Evolutionary conservation across 2,888 invertebrate genomes (phyloP), one percentile per base, ranked within the genome.

Genomic region (Mesorhabditis belari): DNA sequence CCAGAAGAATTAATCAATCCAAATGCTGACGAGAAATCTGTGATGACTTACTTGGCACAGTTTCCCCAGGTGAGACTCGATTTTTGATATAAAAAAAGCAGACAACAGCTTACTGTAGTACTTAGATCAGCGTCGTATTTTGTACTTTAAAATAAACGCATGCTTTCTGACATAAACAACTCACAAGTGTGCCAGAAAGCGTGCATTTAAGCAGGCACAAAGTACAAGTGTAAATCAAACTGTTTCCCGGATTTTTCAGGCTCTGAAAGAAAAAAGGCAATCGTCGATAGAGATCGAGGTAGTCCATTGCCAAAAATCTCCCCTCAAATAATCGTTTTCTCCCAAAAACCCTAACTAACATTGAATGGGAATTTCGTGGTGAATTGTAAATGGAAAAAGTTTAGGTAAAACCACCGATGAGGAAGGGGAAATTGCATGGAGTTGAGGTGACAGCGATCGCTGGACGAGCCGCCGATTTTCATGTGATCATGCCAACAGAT

Each of bases 21-120:
- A 29, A 90, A 91, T 80, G 88, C 91, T 69, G 92, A 92, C 82
- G 92, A 92, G 83, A 87, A 89, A 83, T 90, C 90, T 27, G 90
- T 92, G 89, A 92, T 92, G 91, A 92, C 92, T 4, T 92, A 92
- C 82, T 84, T 92, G 74, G 89, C 91, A 50, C 91, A 92, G 82
- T 92, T 90, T 85, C 92, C 91, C 62, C 89, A 88, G 81, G 89
- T 91, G 35, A 58, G 51, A 50, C 1, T 9, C 12, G 51, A 23
- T 9, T n/a, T 50, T 9, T 9, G 51, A 23, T 50, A n/a, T 21
- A 21, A 50, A 50, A 19, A 6, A 23, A n/a, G 9, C 19, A 23
- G 12, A n/a, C 6, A 19, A n/a, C 51, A 21, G n/a, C 0, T 1
- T 35, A n/a, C 1, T n/a, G 44, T n/a, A n/a, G n/a, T n/a, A n/a